Evolutionary conservation across 2,113 vertebrate genomes (phyloP).

Genomic region (Tamias sibiricus): DNA sequence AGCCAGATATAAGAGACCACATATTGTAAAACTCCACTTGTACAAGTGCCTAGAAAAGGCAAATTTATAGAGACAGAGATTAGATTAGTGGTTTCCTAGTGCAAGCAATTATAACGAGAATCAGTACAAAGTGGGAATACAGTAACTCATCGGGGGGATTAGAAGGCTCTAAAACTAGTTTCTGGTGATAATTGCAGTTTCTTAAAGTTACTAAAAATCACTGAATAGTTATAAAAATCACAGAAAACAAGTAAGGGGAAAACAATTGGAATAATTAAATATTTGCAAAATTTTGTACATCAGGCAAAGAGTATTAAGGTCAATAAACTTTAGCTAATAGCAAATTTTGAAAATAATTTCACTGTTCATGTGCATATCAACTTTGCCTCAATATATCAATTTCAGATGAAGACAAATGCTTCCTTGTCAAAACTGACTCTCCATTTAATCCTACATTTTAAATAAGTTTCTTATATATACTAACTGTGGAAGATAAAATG

Average conservation of each 20-base stretch:
- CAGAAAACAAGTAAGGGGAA: neutral
- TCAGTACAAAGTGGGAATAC: neutral
- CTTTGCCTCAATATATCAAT: constrained; percentile 41
- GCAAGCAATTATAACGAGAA: neutral
- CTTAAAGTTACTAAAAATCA: constrained; percentile 23
- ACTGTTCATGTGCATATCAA: neutral
- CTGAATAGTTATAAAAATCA: neutral
- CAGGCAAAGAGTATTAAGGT: neutral
- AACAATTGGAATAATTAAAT: neutral
- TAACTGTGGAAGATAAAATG: neutral
- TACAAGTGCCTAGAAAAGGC: neutral
- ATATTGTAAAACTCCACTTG: neutral
- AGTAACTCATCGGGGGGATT: neutral
- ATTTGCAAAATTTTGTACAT: neutral
- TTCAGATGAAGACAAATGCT: constrained; percentile 38
- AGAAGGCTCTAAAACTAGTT: constrained; percentile 32
- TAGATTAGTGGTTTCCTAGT: neutral
- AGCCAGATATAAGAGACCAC: neutral
- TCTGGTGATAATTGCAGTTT: neutral
- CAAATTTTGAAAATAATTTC: constrained; percentile 27
- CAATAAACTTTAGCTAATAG: neutral
- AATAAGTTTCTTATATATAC: neutral
- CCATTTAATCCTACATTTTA: neutral
- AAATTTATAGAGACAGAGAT: neutral
- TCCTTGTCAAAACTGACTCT: neutral